These are phyloP conservation scores for Cephus sareptanus DNA, from an alignment of 2,888 invertebrate genomes.

Conservation along the genomic window DNA sequence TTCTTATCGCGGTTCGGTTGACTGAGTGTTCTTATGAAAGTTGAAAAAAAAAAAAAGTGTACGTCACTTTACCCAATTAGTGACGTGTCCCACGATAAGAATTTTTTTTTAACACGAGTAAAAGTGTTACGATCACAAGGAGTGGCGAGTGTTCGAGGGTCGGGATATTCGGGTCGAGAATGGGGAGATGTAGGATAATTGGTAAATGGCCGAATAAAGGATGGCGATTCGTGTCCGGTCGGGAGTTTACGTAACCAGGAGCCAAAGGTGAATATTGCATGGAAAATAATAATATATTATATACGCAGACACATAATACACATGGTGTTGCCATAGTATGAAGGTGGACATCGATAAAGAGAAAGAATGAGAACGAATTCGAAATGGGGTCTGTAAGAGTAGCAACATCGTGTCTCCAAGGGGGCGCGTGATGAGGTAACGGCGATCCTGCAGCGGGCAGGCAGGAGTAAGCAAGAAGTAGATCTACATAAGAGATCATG, in stretches of 20 bases:
- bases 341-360: background rate
- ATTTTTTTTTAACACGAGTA: background rate
- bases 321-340: background rate
- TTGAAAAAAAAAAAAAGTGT: background rate
- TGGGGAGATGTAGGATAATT: background rate
- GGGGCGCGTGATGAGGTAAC: slow-evolving; percentile 5
- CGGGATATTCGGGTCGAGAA: background rate
- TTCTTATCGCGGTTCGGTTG: background rate
- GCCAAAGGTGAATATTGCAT: background rate
- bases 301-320: too few relatives aligned
- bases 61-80: background rate
- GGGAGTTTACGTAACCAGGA: background rate
- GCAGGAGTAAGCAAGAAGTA: slow-evolving; percentile 8
- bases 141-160: background rate
- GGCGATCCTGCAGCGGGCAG: slow-evolving; percentile 1
- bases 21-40: background rate
- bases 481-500: slow-evolving; percentile 58
- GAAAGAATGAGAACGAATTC: background rate
- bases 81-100: background rate
- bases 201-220: background rate
- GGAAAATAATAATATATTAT: background rate
- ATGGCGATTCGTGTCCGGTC: background rate
- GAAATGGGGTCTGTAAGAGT: background rate
- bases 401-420: background rate
- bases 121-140: background rate